Percentiles rank a stretch among this genome's conserved stretches.
Conservation (phyloP, 1,140 invertebrate genomes). For the Dendroctonus ponderosae region DNA sequence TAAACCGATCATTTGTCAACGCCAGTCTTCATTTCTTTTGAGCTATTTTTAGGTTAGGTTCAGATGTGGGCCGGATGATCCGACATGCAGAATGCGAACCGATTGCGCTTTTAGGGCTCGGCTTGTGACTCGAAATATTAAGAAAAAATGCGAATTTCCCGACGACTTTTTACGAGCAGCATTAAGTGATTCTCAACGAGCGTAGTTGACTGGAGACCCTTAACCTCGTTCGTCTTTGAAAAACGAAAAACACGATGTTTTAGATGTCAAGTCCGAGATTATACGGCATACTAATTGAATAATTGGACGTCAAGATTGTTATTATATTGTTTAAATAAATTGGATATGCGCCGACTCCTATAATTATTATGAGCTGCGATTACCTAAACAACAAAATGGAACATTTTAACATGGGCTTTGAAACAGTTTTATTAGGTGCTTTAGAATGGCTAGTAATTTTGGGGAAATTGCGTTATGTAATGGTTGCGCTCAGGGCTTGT, state of each 20-base stretch:
- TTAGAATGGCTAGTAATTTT: no score
- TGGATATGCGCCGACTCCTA: constrained; percentile 3
- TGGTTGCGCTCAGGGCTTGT: no score
- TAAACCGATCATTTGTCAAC: constrained; percentile 28
- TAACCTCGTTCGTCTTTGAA: constrained; percentile 2
- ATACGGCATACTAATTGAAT: constrained; percentile 14
- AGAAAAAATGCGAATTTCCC: neutral
- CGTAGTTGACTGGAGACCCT: constrained; percentile 12
- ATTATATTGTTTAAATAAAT: constrained; percentile 20
- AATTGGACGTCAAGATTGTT: constrained; percentile 10
- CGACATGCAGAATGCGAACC: no score
- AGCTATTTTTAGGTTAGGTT: constrained; percentile 20
- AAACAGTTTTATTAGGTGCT: neutral
- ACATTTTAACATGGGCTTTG: constrained; percentile 9
- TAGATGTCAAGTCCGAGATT: constrained; percentile 9
- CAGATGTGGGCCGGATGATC: neutral
- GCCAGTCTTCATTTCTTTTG: constrained; percentile 17
- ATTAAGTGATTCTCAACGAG: neutral
- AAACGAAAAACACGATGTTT: constrained; percentile 6
- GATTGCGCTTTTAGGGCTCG: no score
- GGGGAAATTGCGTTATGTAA: no score
- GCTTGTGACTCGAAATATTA: no score
- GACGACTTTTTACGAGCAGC: neutral
- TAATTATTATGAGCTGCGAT: constrained; percentile 9
- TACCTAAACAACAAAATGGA: constrained; percentile 10